These are phyloP conservation scores for Centropus unirufus DNA, from an alignment of 2,113 vertebrate genomes.

Conservation along the genomic window DNA sequence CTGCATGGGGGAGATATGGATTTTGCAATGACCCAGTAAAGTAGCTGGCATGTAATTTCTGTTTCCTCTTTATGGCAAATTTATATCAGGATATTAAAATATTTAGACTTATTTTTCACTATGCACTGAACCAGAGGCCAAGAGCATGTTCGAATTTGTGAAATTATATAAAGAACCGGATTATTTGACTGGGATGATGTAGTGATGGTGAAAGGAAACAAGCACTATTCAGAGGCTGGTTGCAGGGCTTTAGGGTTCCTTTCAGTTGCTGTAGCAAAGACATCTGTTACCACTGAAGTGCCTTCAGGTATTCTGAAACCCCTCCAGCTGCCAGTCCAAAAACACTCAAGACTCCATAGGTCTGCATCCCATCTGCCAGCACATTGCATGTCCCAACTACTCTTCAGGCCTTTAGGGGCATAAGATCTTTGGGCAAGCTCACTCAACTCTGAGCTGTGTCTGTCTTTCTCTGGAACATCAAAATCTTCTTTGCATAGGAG, in stretches of 20 bases:
- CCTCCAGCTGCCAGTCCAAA: conserved; percentile 15
- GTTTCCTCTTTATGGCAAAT: background rate
- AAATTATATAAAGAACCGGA: background rate
- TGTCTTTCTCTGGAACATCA: background rate
- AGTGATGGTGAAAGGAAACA: background rate
- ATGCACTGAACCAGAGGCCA: background rate
- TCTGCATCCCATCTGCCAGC: conserved; percentile 10
- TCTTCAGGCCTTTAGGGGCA: background rate
- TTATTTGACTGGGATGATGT: background rate
- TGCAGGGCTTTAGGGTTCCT: background rate
- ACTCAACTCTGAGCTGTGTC: background rate
- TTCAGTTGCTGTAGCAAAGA: background rate
- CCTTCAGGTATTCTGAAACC: conserved; percentile 29
- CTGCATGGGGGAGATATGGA: background rate
- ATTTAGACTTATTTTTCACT: background rate
- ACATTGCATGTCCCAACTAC: background rate
- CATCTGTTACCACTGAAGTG: background rate
- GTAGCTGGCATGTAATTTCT: background rate
- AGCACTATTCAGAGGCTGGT: background rate
- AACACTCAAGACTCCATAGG: background rate
- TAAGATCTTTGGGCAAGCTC: background rate
- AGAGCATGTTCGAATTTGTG: background rate
- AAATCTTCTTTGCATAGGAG: background rate
- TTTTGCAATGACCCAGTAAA: conserved; percentile 29
- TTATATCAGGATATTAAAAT: background rate